Evolutionary conservation across 2,888 invertebrate species (phyloP), one percentile per base, ranked within the genome.

Genomic region (Oxystoma pomonae): DNA sequence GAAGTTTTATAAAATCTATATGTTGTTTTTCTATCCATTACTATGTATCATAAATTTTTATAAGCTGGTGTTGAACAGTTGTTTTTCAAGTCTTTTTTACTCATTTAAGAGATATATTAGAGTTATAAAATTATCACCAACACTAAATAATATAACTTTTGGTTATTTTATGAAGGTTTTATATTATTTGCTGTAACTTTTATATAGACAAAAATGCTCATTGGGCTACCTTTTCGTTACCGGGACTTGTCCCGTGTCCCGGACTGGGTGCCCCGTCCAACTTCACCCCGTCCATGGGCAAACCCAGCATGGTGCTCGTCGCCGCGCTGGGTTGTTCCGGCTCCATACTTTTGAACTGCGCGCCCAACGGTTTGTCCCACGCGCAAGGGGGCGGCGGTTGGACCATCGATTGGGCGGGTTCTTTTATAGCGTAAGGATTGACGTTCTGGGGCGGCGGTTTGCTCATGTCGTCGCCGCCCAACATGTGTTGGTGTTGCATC

Each of bases 291-390:
- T 80, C 80, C 51, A 79, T 74, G 18, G 74, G 67, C 12, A 77
- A 75, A 7, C 72, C 72, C 49, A 78, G 66, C 64, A 78, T 71
- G 58, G 65, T 67, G 16, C 77, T 78, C 35, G 76, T 69, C 57
- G 79, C 78, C 17, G 83, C 82, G 69, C 83, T 86, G 2, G 61
- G n/a, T 3, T 5, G n/a, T 53, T 53, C 53, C 3, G 17, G n/a
- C 53, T 53, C 53, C 17, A 53, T 19, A 7, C 63, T 16, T 64
- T 88, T 82, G 68, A 90, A 77, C 58, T 87, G 85, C 73, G 89
- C 86, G 35, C 87, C 87, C 71, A 92, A 88, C 1, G 92, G 91
- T 78, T 93, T 93, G 70, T 92, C 92, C 94, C 94, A 94, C 1
- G 93, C 93, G 55, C 2, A 87, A 84, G 22, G 35, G 35, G 35